phyloP scores from a whole-genome alignment of 2,113 vertebrate genomes.

The Pollachius pollachius region DNA sequence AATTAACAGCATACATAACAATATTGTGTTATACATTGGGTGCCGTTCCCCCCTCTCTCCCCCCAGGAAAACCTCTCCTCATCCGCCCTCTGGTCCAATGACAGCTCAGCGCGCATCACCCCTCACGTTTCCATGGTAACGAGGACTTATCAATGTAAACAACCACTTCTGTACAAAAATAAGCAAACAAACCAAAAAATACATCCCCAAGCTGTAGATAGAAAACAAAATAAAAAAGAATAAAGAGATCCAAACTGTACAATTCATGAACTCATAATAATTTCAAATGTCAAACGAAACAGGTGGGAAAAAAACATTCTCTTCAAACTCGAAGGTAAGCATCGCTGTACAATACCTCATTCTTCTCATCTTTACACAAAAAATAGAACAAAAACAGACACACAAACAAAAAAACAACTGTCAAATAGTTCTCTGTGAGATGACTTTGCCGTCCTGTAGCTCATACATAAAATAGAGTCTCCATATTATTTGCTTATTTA shows the following conservation, averaged over 20 bases:
- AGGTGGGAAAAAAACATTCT: not conserved
- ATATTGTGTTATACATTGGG: not conserved
- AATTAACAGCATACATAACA: not conserved
- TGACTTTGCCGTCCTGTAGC: constrained; percentile 43
- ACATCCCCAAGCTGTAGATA: constrained; percentile 36
- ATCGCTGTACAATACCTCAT: constrained; percentile 47
- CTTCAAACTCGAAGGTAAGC: constrained; percentile 7
- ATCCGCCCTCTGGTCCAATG: constrained; percentile 39
- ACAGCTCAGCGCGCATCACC: constrained; percentile 4
- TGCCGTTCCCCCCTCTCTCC: constrained; percentile 13
- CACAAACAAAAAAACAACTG: not conserved
- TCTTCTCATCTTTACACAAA: constrained; percentile 48
- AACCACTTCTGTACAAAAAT: constrained; percentile 74
- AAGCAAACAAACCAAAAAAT: constrained; percentile 24
- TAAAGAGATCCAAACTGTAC: constrained; percentile 57
- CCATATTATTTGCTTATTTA: constrained; percentile 74
- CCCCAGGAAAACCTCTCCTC: not conserved
- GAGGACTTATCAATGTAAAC: constrained; percentile 67
- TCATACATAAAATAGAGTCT: constrained; percentile 79
- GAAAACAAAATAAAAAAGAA: constrained; percentile 55
- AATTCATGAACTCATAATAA: constrained; percentile 40
- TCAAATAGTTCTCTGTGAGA: constrained; percentile 65
- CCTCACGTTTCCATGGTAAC: constrained; percentile 47
- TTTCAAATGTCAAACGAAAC: constrained; percentile 24
- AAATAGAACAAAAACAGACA: constrained; percentile 32